Evolutionary conservation across 1,140 invertebrate genomes (phyloP), one percentile per base, ranked within the genome.

Genomic region (Lordiphosa clarofinis): DNA sequence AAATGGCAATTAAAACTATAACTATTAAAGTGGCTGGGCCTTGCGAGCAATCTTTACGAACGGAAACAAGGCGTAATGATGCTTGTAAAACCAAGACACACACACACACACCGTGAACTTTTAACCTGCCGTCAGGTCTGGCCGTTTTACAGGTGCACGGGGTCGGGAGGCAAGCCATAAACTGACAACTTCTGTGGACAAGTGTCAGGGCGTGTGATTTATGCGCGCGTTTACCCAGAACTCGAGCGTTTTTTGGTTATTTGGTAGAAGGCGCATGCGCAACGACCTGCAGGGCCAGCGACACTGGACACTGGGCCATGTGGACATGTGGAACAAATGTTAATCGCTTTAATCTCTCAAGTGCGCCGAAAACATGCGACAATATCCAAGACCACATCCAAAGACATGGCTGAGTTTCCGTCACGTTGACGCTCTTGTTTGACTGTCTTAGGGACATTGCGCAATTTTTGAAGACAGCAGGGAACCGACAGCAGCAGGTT

Each of bases 261-360:
- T 31, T 31, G 40, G 63, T 33, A 37, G 54, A 72, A 67, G 64
- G 64, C 78, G 78, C 78, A 82, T 76, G 78, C 78, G 78, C 78
- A 78, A 56, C 72, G 78, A 73, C 79, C 73, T 73, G 68, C 43
- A 69, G 54, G 54, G 53, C 57, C 55, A 48, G 0, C 12, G 40
- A 46, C 50, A 49, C 0, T 7, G 47, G 56, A 60, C 55, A 46
- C n/a, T 21, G 63, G 58, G 35, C 58, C 10, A 7, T 61, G 19
- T 58, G 50, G 74, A 79, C 74, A 74, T 66, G 66, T 31, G 28
- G 57, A 73, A 84, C 64, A 76, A 82, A 82, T 84, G 78, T 84
- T 84, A 84, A 84, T 84, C 78, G 78, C 69, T 73, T 84, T 84
- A 86, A 82, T 82, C 78, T 82, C 69, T 73, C 78, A 72, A 82